Evolutionary conservation across 2,797 vertebrate genomes (phyloP), one percentile per base, ranked within the genome.

Genomic region (Thunnus albacares): DNA sequence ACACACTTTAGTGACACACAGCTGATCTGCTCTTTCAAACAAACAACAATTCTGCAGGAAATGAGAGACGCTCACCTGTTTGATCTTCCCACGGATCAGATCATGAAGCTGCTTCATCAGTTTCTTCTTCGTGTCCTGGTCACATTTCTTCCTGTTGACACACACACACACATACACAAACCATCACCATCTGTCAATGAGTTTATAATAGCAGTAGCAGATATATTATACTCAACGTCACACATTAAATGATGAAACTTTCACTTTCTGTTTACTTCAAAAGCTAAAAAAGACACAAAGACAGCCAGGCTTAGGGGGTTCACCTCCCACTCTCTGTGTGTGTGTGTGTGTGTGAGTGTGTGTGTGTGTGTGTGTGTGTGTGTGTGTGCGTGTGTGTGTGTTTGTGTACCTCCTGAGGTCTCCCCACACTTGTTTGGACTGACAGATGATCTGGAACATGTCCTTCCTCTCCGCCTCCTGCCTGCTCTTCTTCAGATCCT

Each of bases 11-110:
- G 30, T 33, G 30, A 15, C 35, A 56, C 20, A 30, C 13, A 62
- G 51, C 18, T 52, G 63, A 52, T 41, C 10, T 28, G 17, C 11
- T 13, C 7, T 58, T 12, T 28, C 33, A 22, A 38, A 60, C 35
- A 38, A 38, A 15, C 22, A 33, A 33, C 17, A 33, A 17, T 26
- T 30, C 18, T 38, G 15, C 33, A 51, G 2, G 1, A 5, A 10
- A 9, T 11, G 2, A 28, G 1, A 0, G 67, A 47, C 77, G 91
- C 94, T 92, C 88, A 99, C 98, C 22, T 96, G 94, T 94, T 97
- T 98, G 72, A 97, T 93, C 86, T 98, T 99, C 28, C 98, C 98
- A 0, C 71, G 94, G 80, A 99, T 93, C 77, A 99, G 90, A 55
- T 95, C 95, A 24, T 97, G 96, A 49, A 99, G 94, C 13, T 98